Evolutionary conservation across 2,113 vertebrate species (phyloP).

Genomic region (Clupea harengus): DNA sequence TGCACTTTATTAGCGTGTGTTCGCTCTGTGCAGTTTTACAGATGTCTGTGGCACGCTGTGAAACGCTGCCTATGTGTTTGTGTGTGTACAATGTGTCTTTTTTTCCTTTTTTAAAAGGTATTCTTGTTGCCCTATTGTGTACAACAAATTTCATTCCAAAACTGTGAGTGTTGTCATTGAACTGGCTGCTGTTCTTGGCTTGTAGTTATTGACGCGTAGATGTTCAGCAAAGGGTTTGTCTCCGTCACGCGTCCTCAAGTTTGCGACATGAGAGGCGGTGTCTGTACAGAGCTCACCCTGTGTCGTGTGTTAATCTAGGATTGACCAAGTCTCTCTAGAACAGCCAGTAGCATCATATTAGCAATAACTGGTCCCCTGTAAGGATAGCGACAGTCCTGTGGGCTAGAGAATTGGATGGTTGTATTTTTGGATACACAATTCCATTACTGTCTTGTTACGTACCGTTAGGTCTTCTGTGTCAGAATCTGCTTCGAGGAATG

Average conservation of each 20-base stretch:
- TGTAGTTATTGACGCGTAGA: background rate
- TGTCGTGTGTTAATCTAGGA: background rate
- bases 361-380: slow-evolving; percentile 37
- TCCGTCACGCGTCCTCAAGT: background rate
- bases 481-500: slow-evolving; percentile 17
- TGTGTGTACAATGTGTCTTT: slow-evolving; percentile 16
- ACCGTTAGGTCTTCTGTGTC: background rate
- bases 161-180: slow-evolving; percentile 3
- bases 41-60: background rate
- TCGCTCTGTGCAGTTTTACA: slow-evolving; percentile 42
- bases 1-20: slow-evolving; percentile 62
- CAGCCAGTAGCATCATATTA: slow-evolving; percentile 3
- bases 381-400: background rate
- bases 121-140: background rate
- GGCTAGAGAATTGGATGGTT: slow-evolving; percentile 3
- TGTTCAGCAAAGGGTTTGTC: background rate
- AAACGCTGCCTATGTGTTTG: slow-evolving; percentile 26
- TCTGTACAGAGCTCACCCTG: background rate
- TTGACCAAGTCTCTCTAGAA: background rate
- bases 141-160: slow-evolving; percentile 4
- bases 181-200: background rate
- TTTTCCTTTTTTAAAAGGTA: background rate
- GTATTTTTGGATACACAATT: background rate
- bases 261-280: background rate
- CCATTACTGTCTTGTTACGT: background rate